Evolutionary conservation across 1,140 invertebrate species (phyloP).

Genomic region (Megalonaias nervosa): DNA sequence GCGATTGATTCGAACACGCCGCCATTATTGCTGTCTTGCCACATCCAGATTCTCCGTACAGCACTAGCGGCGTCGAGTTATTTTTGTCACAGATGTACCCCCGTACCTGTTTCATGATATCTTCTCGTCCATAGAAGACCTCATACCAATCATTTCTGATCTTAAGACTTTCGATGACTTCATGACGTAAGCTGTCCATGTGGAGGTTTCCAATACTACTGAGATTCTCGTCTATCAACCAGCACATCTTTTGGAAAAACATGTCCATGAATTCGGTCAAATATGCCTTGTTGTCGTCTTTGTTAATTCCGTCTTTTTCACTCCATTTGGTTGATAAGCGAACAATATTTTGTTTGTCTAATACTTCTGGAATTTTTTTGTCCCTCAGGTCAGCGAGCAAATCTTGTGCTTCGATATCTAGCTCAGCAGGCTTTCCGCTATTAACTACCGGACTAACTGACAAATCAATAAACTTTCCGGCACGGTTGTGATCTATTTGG

Average conservation of each 20-base stretch:
- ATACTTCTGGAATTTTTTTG: conserved; percentile 35
- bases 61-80: conserved; percentile 42
- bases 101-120: conserved; percentile 76
- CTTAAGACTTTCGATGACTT: conserved; percentile 93
- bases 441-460: conserved; percentile 73
- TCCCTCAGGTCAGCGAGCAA: conserved; percentile 88
- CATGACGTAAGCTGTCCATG: conserved; percentile 78
- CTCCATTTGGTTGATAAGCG: conserved; percentile 88
- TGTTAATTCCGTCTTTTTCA: conserved; percentile 87
- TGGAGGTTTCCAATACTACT: conserved; percentile 47
- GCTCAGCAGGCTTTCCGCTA: conserved; percentile 74
- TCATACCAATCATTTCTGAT: conserved; percentile 94
- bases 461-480: conserved; percentile 94
- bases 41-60: conserved; percentile 59
- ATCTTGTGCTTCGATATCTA: conserved; percentile 92
- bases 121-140: conserved; percentile 78
- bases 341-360: conserved; percentile 48
- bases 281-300: conserved; percentile 73
- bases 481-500: conserved; percentile 85
- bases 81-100: conserved; percentile 82
- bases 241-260: conserved; percentile 94
- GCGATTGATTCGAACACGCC: conserved; percentile 31
- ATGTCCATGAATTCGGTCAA: conserved; percentile 30
- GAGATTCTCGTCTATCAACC: conserved; percentile 76
- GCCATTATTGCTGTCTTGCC: conserved; percentile 66